Conservation (phyloP, 2,113 vertebrate genomes). For the Thymallus thymallus region DNA sequence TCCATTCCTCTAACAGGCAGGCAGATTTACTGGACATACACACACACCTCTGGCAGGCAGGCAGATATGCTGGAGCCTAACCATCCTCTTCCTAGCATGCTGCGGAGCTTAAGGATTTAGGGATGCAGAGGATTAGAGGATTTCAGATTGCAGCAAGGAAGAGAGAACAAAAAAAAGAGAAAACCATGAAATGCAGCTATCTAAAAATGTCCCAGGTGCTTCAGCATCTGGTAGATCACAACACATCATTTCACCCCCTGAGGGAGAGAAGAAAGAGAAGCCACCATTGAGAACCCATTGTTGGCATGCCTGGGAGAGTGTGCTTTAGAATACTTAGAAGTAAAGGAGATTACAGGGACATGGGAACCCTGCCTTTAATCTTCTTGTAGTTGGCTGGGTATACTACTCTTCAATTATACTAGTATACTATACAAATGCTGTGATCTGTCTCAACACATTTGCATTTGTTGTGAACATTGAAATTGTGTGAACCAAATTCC, state of each 20-base stretch:
- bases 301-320: slow-evolving; percentile 30
- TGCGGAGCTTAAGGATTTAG: slow-evolving; percentile 52
- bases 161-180: not conserved
- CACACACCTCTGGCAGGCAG: slow-evolving; percentile 9
- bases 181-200: slow-evolving; percentile 57
- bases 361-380: slow-evolving; percentile 3
- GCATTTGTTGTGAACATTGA: too few relatives aligned
- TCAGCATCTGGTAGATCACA: slow-evolving; percentile 68
- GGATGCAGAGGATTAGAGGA: slow-evolving; percentile 67
- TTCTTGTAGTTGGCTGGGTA: not conserved
- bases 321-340: slow-evolving; percentile 37
- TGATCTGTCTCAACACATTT: not conserved
- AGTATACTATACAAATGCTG: not conserved
- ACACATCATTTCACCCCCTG: slow-evolving; percentile 40
- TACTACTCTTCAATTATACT: not conserved
- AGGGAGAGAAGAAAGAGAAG: slow-evolving; percentile 34
- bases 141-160: slow-evolving; percentile 63
- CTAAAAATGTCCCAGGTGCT: slow-evolving; percentile 62
- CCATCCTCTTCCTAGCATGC: slow-evolving; percentile 44
- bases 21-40: slow-evolving; percentile 29
- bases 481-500: too few relatives aligned
- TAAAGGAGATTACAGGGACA: slow-evolving; percentile 15
- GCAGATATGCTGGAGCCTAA: slow-evolving; percentile 45
- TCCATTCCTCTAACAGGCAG: slow-evolving; percentile 14
- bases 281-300: slow-evolving; percentile 20